phyloP scores from a whole-genome alignment of 2,888 invertebrate genomes.

The Epicampocera succincta region DNA sequence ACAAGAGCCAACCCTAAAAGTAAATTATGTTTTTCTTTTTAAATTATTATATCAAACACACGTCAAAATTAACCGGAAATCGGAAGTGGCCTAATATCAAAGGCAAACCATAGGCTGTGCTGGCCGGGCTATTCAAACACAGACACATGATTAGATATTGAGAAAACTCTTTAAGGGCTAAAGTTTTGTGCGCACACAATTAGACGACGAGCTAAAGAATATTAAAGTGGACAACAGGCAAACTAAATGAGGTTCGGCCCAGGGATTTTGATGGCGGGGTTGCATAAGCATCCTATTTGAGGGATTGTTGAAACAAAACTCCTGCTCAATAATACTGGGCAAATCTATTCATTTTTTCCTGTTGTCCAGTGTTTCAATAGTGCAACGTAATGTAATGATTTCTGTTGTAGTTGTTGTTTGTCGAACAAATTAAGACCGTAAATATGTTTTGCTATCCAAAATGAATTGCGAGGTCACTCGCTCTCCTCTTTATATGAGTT shows the following conservation, averaged over 20 bases:
- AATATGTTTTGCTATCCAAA: constrained; percentile 37
- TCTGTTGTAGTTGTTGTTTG: constrained; percentile 36
- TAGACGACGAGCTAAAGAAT: too few relatives aligned
- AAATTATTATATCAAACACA: constrained; percentile 20
- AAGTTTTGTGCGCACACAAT: too few relatives aligned
- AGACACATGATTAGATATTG: background rate
- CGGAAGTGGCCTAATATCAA: constrained; percentile 70
- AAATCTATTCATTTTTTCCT: too few relatives aligned
- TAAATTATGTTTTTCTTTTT: background rate
- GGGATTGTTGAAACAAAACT: too few relatives aligned
- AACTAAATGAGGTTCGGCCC: too few relatives aligned
- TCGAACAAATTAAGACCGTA: constrained; percentile 61
- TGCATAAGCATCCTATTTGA: too few relatives aligned
- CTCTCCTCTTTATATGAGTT: constrained; percentile 4
- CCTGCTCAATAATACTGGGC: too few relatives aligned
- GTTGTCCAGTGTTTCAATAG: too few relatives aligned
- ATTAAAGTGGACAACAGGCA: too few relatives aligned
- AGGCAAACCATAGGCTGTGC: constrained; percentile 62
- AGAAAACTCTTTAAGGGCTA: too few relatives aligned
- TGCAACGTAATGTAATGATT: too few relatives aligned
- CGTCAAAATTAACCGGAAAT: constrained; percentile 64
- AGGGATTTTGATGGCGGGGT: too few relatives aligned
- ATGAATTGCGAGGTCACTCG: constrained; percentile 42
- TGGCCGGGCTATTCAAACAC: constrained; percentile 34
- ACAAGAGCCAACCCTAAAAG: background rate